These are phyloP conservation scores for Nomada ferruginata DNA, from an alignment of 2,888 invertebrate genomes.

Conservation along the genomic window DNA sequence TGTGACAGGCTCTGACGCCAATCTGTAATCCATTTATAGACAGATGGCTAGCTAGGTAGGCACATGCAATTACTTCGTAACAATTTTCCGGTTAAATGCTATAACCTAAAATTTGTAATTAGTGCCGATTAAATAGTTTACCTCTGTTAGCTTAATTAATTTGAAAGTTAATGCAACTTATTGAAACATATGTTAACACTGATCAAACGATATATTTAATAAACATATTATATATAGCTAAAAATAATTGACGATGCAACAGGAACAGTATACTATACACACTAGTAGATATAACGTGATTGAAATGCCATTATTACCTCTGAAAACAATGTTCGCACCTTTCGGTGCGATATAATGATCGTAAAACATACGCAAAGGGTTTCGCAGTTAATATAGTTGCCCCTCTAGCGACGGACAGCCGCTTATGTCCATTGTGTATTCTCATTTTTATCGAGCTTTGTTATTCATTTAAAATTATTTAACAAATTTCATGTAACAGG, in stretches of 20 bases:
- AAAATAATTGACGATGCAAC: background rate
- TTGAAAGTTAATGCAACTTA: background rate
- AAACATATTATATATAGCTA: background rate
- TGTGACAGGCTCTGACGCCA: no score
- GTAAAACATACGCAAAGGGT: slow-evolving; percentile 64
- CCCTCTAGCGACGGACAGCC: slow-evolving; percentile 43
- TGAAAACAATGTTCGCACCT: slow-evolving; percentile 67
- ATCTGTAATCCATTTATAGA: no score
- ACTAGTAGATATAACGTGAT: background rate
- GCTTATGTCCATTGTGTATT: slow-evolving; percentile 51
- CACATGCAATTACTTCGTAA: background rate
- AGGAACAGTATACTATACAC: background rate
- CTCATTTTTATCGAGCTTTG: slow-evolving; percentile 45
- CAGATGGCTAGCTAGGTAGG: background rate
- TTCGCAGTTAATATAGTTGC: slow-evolving; percentile 63
- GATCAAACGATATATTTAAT: background rate
- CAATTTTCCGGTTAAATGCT: background rate
- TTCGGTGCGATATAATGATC: slow-evolving; percentile 53
- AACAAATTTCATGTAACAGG: background rate
- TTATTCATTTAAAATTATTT: slow-evolving; percentile 18
- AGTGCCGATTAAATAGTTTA: background rate
- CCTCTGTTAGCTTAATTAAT: background rate
- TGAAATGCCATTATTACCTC: slow-evolving; percentile 61
- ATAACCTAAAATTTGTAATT: slow-evolving; percentile 24
- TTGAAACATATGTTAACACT: background rate